phyloP scores from a whole-genome alignment of 2,113 vertebrate genomes.

The Bolborhynchus lineola region DNA sequence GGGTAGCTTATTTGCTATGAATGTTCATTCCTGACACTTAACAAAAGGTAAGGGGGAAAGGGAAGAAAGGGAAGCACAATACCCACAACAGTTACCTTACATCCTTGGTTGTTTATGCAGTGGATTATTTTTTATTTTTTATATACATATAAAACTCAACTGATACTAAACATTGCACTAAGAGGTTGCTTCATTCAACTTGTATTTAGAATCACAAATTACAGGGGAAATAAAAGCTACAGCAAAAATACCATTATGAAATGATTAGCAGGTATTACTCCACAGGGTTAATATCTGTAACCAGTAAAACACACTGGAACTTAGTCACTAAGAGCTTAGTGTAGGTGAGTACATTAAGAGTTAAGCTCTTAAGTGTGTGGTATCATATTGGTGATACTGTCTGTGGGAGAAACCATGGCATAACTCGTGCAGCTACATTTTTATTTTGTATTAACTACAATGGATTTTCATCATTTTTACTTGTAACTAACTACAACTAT shows the following conservation, averaged over 20 bases:
- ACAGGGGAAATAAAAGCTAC: conserved; percentile 20
- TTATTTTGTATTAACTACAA: conserved; percentile 66
- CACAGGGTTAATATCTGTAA: neutral
- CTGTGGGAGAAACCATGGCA: conserved; percentile 12
- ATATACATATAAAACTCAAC: conserved; percentile 19
- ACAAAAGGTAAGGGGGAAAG: neutral
- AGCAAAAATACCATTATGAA: conserved; percentile 2
- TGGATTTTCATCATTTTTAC: conserved; percentile 61
- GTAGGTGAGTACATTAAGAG: conserved; percentile 1
- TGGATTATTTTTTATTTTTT: conserved; percentile 25
- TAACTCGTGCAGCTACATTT: conserved; percentile 53
- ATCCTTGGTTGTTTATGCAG: conserved; percentile 56
- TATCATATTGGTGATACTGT: conserved; percentile 15
- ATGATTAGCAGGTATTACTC: neutral
- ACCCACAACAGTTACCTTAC: conserved; percentile 31
- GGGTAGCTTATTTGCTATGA: neutral
- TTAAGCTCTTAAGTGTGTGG: conserved; percentile 32
- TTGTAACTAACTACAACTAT: conserved; percentile 69
- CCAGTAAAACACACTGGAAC: conserved; percentile 28
- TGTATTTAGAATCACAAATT: conserved; percentile 63
- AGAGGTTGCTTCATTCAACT: conserved; percentile 47
- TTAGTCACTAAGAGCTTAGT: neutral
- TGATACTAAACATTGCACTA: conserved; percentile 68
- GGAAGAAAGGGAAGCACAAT: conserved; percentile 16
- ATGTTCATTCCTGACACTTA: conserved; percentile 33